Evolutionary conservation across 2,113 vertebrate species (phyloP).

Genomic region (Dolichotis patagonum): DNA sequence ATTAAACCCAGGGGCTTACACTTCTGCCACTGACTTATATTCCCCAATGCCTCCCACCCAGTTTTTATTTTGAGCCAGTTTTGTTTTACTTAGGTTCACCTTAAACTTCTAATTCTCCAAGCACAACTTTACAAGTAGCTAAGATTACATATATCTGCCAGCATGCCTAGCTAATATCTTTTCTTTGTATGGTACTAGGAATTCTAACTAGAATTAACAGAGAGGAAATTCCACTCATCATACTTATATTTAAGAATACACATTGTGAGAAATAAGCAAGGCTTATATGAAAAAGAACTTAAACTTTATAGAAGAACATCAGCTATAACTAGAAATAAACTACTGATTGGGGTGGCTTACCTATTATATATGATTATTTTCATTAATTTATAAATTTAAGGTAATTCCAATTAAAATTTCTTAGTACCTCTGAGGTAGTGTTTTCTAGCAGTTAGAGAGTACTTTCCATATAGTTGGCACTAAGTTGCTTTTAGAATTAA

Average conservation of each 20-base stretch:
- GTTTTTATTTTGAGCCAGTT: neutral
- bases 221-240: neutral
- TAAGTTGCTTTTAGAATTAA: conserved; percentile 4
- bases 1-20: neutral
- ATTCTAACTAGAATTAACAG: neutral
- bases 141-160: neutral
- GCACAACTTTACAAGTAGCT: neutral
- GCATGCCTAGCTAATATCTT: neutral
- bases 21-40: neutral
- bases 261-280: neutral
- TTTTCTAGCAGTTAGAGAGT: neutral
- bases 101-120: neutral
- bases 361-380: neutral
- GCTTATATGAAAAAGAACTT: neutral
- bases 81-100: neutral
- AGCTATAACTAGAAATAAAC: neutral
- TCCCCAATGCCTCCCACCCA: neutral
- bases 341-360: neutral
- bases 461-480: neutral
- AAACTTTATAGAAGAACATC: neutral
- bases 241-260: neutral
- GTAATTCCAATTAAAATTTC: neutral
- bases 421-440: neutral
- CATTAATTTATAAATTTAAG: neutral
- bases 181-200: neutral